Conservation (phyloP, 2,888 invertebrate genomes). For the Drosophila birchii region DNA sequence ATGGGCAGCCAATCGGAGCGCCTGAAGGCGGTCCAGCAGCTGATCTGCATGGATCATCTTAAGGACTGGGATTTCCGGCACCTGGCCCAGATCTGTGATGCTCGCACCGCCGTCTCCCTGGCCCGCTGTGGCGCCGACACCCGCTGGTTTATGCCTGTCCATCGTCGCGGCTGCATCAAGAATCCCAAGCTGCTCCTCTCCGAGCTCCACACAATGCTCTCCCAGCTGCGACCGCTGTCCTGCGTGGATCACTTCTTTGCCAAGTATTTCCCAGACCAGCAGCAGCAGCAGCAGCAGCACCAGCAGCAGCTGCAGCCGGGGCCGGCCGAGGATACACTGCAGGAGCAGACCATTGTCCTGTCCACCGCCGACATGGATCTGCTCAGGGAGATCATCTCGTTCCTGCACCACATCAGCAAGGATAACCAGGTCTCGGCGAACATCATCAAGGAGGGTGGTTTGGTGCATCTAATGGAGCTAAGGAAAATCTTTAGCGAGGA, state of each 20-base stretch:
- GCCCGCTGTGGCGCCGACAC: constrained; percentile 90
- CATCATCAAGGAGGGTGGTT: constrained; percentile 85
- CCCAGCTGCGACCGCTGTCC: constrained; percentile 72
- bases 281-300: constrained; percentile 9
- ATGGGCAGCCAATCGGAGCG: constrained; percentile 87
- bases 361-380: constrained; percentile 82
- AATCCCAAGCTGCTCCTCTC: constrained; percentile 82
- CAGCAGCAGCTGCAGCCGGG: constrained; percentile 58
- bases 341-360: constrained; percentile 70
- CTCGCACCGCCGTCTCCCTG: constrained; percentile 90
- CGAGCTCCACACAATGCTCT: constrained; percentile 81
- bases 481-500: constrained; percentile 86
- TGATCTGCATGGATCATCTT: constrained; percentile 88
- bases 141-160: constrained; percentile 91
- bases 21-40: constrained; percentile 87
- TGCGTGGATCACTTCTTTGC: constrained; percentile 83
- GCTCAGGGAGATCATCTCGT: constrained; percentile 83
- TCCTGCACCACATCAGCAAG: constrained; percentile 84
- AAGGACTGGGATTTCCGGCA: constrained; percentile 89
- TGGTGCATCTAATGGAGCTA: constrained; percentile 87
- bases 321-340: constrained; percentile 72
- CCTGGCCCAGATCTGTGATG: constrained; percentile 92
- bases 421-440: constrained; percentile 71
- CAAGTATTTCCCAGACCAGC: constrained; percentile 82
- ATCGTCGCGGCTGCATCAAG: constrained; percentile 85